A percentile compares a stretch with the other conserved stretches of the same genome.
phyloP scores from a whole-genome alignment of 1,140 invertebrate species.

The Eubasilissa regina region DNA sequence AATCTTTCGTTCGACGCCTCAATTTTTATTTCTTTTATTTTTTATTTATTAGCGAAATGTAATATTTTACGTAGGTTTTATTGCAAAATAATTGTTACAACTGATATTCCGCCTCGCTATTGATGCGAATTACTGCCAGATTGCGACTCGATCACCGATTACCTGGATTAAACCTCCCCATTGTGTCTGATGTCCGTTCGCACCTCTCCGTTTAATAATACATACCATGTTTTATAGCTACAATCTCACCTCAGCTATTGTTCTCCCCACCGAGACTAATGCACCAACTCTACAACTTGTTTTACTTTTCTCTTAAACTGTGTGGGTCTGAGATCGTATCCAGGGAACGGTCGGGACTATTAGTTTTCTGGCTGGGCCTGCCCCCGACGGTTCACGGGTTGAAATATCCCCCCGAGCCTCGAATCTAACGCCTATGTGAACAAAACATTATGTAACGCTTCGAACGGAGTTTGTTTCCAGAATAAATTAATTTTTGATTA shows the following conservation, averaged over 20 bases:
- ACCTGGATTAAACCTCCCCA: not conserved
- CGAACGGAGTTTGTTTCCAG: not conserved
- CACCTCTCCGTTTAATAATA: slow-evolving; percentile 10
- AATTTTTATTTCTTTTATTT: too few relatives aligned
- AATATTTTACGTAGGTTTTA: too few relatives aligned
- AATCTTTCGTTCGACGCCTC: too few relatives aligned
- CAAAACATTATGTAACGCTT: not conserved
- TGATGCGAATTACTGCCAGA: not conserved
- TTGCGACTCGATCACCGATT: slow-evolving; percentile 15
- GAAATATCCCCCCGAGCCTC: slow-evolving; percentile 14
- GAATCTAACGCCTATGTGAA: slow-evolving; percentile 19
- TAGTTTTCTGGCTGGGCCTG: not conserved
- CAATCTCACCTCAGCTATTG: slow-evolving; percentile 13
- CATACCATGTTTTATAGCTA: slow-evolving; percentile 11
- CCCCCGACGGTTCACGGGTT: not conserved
- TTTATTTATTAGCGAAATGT: too few relatives aligned
- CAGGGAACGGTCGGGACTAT: not conserved
- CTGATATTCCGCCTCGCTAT: too few relatives aligned
- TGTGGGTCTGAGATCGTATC: slow-evolving; percentile 12
- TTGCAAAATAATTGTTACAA: too few relatives aligned
- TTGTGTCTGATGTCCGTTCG: slow-evolving; percentile 11
- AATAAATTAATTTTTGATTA: slow-evolving; percentile 38
- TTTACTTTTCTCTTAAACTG: not conserved
- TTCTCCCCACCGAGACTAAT: slow-evolving; percentile 12
- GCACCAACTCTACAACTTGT: not conserved